phyloP scores from a whole-genome alignment of 2,888 invertebrate genomes.

The Trissolcus japonicus region DNA sequence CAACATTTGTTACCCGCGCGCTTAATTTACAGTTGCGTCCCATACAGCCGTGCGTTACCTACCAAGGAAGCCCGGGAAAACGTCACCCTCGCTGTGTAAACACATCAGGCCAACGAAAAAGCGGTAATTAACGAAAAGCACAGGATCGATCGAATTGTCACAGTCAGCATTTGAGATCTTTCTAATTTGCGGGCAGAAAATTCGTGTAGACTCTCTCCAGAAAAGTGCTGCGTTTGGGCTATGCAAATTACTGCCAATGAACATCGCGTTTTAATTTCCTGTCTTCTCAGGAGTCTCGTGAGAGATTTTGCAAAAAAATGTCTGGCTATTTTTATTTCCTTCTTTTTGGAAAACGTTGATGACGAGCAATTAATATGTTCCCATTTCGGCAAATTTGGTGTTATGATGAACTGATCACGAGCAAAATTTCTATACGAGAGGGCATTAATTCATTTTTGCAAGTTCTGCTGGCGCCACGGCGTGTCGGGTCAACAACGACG shows the following conservation, averaged over 20 bases:
- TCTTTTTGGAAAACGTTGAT: constrained; percentile 1
- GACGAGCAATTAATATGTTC: too few relatives aligned
- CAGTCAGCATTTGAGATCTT: constrained; percentile 51
- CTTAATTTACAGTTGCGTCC: constrained; percentile 37
- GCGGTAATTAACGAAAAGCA: constrained; percentile 38
- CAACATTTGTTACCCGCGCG: constrained; percentile 23
- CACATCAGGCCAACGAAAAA: constrained; percentile 11
- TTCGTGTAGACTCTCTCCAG: constrained; percentile 27
- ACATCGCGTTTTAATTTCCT: constrained; percentile 50
- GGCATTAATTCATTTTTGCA: constrained; percentile 55
- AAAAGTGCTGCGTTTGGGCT: constrained; percentile 40
- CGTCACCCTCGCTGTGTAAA: constrained; percentile 6
- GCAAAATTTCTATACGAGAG: constrained; percentile 43
- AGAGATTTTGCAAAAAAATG: constrained; percentile 2
- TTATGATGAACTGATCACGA: constrained; percentile 49
- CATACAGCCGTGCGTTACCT: constrained; percentile 22
- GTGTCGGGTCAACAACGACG: constrained; percentile 47
- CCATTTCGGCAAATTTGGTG: too few relatives aligned
- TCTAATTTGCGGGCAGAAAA: constrained; percentile 49
- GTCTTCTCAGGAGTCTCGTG: constrained; percentile 15
- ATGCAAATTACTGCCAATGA: constrained; percentile 51
- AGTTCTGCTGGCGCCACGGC: constrained; percentile 25
- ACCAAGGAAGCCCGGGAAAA: constrained; percentile 5
- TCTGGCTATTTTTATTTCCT: constrained; percentile 9
- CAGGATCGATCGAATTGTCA: constrained; percentile 39